Base-by-base conservation (phyloP, 2,888 invertebrate species). In the Podabrus alpinus region DNA sequence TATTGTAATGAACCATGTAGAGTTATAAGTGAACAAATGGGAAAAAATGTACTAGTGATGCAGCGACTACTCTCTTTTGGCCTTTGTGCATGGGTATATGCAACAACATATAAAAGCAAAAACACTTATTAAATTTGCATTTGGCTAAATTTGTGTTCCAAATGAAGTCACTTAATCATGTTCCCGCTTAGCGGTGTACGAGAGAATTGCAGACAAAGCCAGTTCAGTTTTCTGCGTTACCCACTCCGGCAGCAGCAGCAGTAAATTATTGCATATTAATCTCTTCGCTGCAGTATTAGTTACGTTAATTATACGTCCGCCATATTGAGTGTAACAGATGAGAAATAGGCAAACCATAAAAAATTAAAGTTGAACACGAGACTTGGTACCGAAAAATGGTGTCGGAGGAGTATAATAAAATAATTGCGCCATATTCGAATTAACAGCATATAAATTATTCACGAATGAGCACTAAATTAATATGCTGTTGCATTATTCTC, bases 241-340 rank as follows among this genome's bases (percentile, higher is more conserved):
- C 85, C 84, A 83, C 81, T 82, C 81, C 84, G 83, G 77, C 80
- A 81, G 81, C 86, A 84, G 85, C 85, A 80, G 85, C 86, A 84
- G 86, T 87, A 87, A 87, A 87, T 87, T 87, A 87, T 87, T 86
- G 87, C 87, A 87, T 87, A 87, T 87, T 87, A 87, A 87, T 87
- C 87, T 87, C 86, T 84, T 84, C 83, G 86, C 86, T 86, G 87
- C 87, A 86, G 86, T 87, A 87, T 87, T 87, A 87, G 87, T 86
- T 86, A 86, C 86, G 86, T 87, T 87, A 87, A 87, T 87, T 86
- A 86, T 86, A 82, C 81, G 79, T 77, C 85, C 84, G 85, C 86
- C 86, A 86, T 86, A 86, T 87, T 85, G 86, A 85, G 84, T 83
- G 83, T 80, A 82, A 82, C 82, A 81, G 79, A 75, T 76, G 82